Evolutionary conservation across 2,797 vertebrate species (phyloP).

Genomic region (Crocodylus rhombifer): DNA sequence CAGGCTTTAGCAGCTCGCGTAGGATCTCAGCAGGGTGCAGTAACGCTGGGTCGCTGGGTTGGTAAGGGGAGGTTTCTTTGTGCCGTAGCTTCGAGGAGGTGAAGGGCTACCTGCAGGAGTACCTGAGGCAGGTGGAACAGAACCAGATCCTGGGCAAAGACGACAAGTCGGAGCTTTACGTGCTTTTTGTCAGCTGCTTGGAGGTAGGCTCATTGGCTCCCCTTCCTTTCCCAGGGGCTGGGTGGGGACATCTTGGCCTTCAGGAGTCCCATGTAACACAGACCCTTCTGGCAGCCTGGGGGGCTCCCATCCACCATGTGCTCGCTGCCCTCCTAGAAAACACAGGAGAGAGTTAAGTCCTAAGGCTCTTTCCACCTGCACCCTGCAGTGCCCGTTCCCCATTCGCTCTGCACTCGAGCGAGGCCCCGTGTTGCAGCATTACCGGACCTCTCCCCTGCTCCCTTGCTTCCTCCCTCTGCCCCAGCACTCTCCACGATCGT

Average conservation of each 20-base stretch:
- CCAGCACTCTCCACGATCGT: no score
- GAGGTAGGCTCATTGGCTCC: constrained; percentile 81
- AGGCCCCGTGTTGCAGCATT: background rate
- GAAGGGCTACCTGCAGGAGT: constrained; percentile 86
- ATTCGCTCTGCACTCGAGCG: rapidly evolving
- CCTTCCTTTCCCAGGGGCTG: background rate
- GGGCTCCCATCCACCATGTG: no score
- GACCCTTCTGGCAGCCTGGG: background rate
- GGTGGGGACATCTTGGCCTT: background rate
- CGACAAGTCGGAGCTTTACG: constrained; percentile 91
- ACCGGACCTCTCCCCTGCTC: background rate
- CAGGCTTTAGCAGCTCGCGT: background rate
- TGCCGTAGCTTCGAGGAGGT: constrained; percentile 88
- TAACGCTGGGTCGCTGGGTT: background rate
- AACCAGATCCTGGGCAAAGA: constrained; percentile 82
- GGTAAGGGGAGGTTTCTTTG: constrained; percentile 29
- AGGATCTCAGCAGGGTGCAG: background rate
- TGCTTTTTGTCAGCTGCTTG: constrained; percentile 92
- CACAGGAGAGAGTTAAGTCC: background rate
- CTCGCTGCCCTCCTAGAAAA: background rate
- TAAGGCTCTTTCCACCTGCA: background rate
- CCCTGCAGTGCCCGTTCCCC: background rate
- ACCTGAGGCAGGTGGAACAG: constrained; percentile 87
- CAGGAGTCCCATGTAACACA: background rate
- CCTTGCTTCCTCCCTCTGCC: background rate